phyloP scores from a whole-genome alignment of 2,888 invertebrate genomes.

The Axea sp. region DNA sequence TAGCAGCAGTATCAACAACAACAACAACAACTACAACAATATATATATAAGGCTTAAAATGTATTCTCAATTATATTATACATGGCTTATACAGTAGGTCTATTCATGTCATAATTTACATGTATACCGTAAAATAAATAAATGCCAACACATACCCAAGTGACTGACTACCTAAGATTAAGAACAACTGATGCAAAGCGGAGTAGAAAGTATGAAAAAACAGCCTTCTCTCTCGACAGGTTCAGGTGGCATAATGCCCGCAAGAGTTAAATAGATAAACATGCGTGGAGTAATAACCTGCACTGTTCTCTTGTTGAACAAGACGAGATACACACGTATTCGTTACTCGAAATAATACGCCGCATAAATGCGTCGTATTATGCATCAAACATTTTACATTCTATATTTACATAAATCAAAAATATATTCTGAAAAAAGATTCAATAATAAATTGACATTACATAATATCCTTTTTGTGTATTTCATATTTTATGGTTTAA shows the following conservation, averaged over 20 bases:
- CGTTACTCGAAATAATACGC: slow-evolving; percentile 68
- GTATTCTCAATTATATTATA: no score
- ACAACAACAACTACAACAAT: no score
- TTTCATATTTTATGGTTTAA: no score
- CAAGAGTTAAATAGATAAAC: slow-evolving; percentile 77
- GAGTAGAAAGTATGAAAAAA: slow-evolving; percentile 76
- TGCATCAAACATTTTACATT: no score
- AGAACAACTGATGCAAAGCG: slow-evolving; percentile 64
- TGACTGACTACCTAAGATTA: slow-evolving; percentile 59
- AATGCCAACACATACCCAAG: slow-evolving; percentile 31
- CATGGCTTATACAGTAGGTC: slow-evolving; percentile 15
- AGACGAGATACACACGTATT: slow-evolving; percentile 68
- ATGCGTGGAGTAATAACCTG: slow-evolving; percentile 72
- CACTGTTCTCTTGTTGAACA: slow-evolving; percentile 55
- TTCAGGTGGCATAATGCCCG: slow-evolving; percentile 71
- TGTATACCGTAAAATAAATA: slow-evolving; percentile 30
- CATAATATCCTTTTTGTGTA: no score
- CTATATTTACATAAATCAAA: no score
- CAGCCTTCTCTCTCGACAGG: slow-evolving; percentile 78
- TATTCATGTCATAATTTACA: slow-evolving; percentile 10
- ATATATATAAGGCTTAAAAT: no score
- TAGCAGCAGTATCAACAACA: no score
- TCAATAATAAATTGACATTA: no score
- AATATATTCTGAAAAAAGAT: no score
- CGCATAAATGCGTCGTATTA: slow-evolving; percentile 64